Base-by-base conservation (phyloP, 2,888 invertebrate genomes). In the Abscondita cerata region DNA sequence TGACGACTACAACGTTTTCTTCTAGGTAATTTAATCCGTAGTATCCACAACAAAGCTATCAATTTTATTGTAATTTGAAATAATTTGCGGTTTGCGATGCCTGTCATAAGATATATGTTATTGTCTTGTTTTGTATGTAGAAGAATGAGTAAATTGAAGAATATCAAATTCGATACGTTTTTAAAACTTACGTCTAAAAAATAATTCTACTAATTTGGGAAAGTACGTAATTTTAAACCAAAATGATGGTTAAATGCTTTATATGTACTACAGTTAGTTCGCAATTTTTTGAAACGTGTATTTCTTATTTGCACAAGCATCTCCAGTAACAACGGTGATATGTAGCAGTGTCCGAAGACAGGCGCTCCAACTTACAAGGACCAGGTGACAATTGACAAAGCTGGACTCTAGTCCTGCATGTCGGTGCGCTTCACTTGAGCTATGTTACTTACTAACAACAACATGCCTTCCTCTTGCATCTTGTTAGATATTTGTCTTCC, bases 381-480 rank as follows among this genome's bases (percentile, higher is more conserved):
- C 72, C 74, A 76, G 77, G 79, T 78, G 79, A 80, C 80, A 80
- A 80, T 79, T 78, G 80, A 80, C 80, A 80, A 78, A 79, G 76
- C 74, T 75, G 76, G 71, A 75, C 75, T 74, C 74, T 78, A 76
- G 70, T 75, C 75, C 75, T 72, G 76, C 76, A 73, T 76, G 76
- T 77, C 71, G 70, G 69, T 70, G 72, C 75, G 74, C 65, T 78
- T 78, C 77, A 72, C 76, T 78, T 77, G 78, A 78, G 78, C 74
- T 77, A 78, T 79, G 78, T 75, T 77, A 75, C 75, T 75, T 73
- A 75, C 76, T 65, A 74, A 72, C 72, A 72, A 77, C 78, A 76
- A 67, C 76, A 73, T 73, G 73, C 76, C 75, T 74, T 76, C 75
- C 74, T 72, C 74, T 69, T 73, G 74, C 76, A 74, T 73, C 77